A percentile compares a stretch with the other conserved stretches of the same genome.
phyloP scores from a whole-genome alignment of 1,140 invertebrate genomes.

The Eupeodes corollae region DNA sequence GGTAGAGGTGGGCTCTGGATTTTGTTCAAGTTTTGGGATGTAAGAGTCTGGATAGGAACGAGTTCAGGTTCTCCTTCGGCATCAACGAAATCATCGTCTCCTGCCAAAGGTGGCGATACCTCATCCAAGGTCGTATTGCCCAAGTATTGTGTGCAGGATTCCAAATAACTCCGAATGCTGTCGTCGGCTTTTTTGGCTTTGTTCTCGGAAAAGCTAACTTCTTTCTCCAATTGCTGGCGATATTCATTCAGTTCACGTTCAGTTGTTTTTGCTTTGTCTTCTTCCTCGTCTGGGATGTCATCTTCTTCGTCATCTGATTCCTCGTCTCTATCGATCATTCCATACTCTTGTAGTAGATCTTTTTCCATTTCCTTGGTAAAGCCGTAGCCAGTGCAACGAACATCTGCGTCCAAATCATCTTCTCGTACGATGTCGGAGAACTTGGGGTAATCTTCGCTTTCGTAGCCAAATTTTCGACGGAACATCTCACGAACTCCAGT shows the following conservation, averaged over 20 bases:
- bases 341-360: constrained; percentile 47
- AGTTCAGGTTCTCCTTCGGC: no score
- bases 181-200: constrained; percentile 23
- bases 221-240: constrained; percentile 39
- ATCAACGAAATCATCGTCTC: no score
- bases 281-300: constrained; percentile 4
- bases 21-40: neutral
- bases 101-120: no score
- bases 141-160: constrained; percentile 31
- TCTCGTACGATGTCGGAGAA: constrained; percentile 79
- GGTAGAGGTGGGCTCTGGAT: neutral
- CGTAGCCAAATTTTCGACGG: constrained; percentile 79
- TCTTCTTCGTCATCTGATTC: constrained; percentile 25
- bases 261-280: constrained; percentile 20
- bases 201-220: constrained; percentile 34
- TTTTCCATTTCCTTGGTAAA: constrained; percentile 77
- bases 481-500: constrained; percentile 88
- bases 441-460: constrained; percentile 75
- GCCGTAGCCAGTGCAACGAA: constrained; percentile 84
- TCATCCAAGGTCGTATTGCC: constrained; percentile 19
- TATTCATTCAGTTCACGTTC: constrained; percentile 42
- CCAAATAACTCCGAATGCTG: constrained; percentile 33
- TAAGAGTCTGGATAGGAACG: no score
- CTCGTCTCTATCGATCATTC: constrained; percentile 26
- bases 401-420: constrained; percentile 75